Percentiles rank a stretch among this genome's conserved stretches.
Evolutionary conservation across 1,140 invertebrate species (phyloP).

Genomic region (Ips nitidus): DNA sequence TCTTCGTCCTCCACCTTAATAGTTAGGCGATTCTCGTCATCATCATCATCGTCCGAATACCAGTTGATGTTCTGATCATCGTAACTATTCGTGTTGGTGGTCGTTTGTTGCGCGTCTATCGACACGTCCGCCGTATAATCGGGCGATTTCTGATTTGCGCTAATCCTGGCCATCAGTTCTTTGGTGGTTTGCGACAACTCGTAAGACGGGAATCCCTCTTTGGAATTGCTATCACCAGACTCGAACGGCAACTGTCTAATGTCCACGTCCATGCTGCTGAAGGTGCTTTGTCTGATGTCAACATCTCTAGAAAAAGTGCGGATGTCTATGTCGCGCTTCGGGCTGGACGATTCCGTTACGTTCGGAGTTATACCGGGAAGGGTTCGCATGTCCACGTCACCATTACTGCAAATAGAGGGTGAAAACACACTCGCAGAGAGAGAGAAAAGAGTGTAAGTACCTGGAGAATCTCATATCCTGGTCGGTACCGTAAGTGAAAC

Average conservation of each 20-base stretch:
- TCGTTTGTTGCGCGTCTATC: not conserved
- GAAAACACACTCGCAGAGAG: not conserved
- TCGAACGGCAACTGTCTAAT: conserved; percentile 29
- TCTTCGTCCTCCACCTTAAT: conserved; percentile 50
- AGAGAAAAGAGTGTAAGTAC: conserved; percentile 27
- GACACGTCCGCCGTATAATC: no score
- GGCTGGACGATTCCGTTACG: conserved; percentile 19
- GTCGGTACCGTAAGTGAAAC: conserved; percentile 43
- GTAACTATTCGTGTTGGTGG: conserved; percentile 54
- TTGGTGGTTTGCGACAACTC: conserved; percentile 57
- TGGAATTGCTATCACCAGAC: conserved; percentile 11
- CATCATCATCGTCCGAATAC: conserved; percentile 76
- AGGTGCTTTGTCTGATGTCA: conserved; percentile 49
- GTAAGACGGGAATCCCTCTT: conserved; percentile 32
- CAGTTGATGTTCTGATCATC: conserved; percentile 73
- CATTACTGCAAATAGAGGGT: conserved; percentile 44
- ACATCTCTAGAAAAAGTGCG: conserved; percentile 46
- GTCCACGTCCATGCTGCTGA: conserved; percentile 21
- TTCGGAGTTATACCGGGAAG: conserved; percentile 35
- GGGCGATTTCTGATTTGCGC: conserved; percentile 62
- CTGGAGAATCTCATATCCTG: conserved; percentile 50
- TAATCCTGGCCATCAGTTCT: conserved; percentile 68
- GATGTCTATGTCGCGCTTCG: conserved; percentile 41
- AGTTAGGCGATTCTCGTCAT: conserved; percentile 46
- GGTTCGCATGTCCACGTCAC: conserved; percentile 51